Evolutionary conservation across 2,797 vertebrate species (phyloP), one percentile per base, ranked within the genome.

Genomic region (Cyprinodon diabolis): DNA sequence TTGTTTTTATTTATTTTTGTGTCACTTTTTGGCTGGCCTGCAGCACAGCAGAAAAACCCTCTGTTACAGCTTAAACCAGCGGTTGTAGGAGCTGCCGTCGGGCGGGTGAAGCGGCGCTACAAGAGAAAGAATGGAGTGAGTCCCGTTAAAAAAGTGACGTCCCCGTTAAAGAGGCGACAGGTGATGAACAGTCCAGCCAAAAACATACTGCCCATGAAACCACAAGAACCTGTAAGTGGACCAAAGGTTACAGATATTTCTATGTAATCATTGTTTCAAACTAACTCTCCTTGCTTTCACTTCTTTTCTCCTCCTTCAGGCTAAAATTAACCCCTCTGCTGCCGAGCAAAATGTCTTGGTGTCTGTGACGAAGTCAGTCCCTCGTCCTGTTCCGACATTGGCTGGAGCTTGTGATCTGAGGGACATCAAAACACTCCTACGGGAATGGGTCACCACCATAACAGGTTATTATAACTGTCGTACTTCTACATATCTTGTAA

Each of bases 401-500:
- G 98, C 97, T 0, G 98, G 98, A 84, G 97, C 98, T 65, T 95
- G 94, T 40, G 97, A 98, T 48, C 94, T 98, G 80, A 94, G 75
- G 0, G 98, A 99, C 63, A 96, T 99, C 67, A 97, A 97, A 92
- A 96, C 93, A 0, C 90, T 99, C 74, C 82, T 99, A 55, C 95
- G 92, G 85, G 98, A 99, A 78, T 99, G 98, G 98, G 97, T 99
- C 91, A 98, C 97, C 63, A 98, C 97, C 25, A 98, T 98, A 84
- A 95, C 91, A 66, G 93, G 93, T 94, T 30, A 30, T 30, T 3
- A 30, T 3, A 2, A 30, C 30, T 30, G 30, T 30, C 30, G 30
- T 30, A 30, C 3, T 30, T 3, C 30, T 30, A 30, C 30, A 30
- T 3, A 30, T 30, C 30, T 30, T 30, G 30, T 30, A 30, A 30